These are phyloP conservation scores for Distichodus sexfasciatus DNA, from an alignment of 2,797 vertebrate genomes.

Conservation along the genomic window DNA sequence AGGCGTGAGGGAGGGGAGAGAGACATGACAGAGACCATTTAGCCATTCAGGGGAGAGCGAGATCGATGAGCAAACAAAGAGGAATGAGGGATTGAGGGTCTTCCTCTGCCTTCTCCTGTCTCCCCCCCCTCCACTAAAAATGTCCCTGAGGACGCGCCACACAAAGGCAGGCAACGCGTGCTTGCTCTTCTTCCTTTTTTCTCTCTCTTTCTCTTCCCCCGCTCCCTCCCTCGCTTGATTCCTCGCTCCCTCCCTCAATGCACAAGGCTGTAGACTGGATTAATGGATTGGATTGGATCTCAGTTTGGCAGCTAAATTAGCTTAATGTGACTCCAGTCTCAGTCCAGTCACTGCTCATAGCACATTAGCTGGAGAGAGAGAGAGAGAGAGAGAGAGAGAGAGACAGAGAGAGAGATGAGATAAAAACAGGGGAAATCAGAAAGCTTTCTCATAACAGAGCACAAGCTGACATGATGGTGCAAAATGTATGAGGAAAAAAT, in stretches of 20 bases:
- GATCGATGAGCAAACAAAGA: constrained; percentile 48
- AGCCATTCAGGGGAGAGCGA: constrained; percentile 34
- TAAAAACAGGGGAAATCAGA: background rate
- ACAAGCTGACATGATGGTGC: no score
- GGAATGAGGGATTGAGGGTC: constrained; percentile 13
- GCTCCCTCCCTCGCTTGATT: background rate
- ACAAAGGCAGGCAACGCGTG: background rate
- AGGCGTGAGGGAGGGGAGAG: background rate
- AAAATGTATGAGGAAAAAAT: background rate
- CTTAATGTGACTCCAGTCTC: constrained; percentile 42
- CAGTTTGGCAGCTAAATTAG: constrained; percentile 42
- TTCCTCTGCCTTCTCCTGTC: background rate
- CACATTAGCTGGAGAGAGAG: constrained; percentile 21
- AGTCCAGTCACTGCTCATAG: constrained; percentile 31
- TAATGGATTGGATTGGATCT: constrained; percentile 52
- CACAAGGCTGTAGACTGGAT: no score
- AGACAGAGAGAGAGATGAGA: background rate
- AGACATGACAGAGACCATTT: constrained; percentile 26
- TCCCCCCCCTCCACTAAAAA: constrained; percentile 2
- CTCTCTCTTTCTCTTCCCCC: constrained; percentile 2
- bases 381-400: background rate
- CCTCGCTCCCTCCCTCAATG: background rate
- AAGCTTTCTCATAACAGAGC: background rate
- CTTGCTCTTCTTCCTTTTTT: background rate
- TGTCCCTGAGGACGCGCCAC: constrained; percentile 13